phyloP scores from a whole-genome alignment of 2,888 invertebrate genomes.

The Euphydryas editha region DNA sequence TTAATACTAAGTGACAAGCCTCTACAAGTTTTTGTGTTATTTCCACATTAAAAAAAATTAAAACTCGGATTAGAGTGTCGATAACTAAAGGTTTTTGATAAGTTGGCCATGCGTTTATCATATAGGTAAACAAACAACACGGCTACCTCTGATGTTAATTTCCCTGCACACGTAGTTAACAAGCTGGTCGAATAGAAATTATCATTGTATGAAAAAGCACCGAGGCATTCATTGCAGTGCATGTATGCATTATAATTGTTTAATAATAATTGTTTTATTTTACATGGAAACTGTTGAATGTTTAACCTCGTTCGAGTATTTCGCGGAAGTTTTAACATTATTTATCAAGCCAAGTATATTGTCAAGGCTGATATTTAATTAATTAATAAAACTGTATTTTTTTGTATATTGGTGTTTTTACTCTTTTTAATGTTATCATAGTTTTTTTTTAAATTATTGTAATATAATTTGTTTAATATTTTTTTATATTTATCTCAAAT shows the following conservation, averaged over 20 bases:
- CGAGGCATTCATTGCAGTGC: conserved; percentile 54
- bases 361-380: conserved; percentile 53
- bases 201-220: conserved; percentile 51
- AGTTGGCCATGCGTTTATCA: too few species aligned
- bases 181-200: conserved; percentile 43
- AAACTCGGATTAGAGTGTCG: too few species aligned
- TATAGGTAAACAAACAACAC: conserved; percentile 26
- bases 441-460: too few species aligned
- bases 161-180: conserved; percentile 43
- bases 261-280: conserved; percentile 48
- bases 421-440: too few species aligned
- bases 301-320: conserved; percentile 39
- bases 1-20: too few species aligned
- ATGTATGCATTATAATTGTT: conserved; percentile 56
- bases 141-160: conserved; percentile 43
- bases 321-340: conserved; percentile 54
- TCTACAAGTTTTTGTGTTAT: too few species aligned
- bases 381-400: neutral
- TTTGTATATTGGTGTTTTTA: neutral
- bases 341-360: conserved; percentile 48
- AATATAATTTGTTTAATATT: too few species aligned
- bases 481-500: too few species aligned
- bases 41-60: too few species aligned
- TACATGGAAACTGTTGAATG: conserved; percentile 54
- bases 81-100: too few species aligned